A percentile compares a stretch with the other conserved stretches of the same genome.
phyloP scores from a whole-genome alignment of 1,140 invertebrate genomes.

The Liolophura sinensis region DNA sequence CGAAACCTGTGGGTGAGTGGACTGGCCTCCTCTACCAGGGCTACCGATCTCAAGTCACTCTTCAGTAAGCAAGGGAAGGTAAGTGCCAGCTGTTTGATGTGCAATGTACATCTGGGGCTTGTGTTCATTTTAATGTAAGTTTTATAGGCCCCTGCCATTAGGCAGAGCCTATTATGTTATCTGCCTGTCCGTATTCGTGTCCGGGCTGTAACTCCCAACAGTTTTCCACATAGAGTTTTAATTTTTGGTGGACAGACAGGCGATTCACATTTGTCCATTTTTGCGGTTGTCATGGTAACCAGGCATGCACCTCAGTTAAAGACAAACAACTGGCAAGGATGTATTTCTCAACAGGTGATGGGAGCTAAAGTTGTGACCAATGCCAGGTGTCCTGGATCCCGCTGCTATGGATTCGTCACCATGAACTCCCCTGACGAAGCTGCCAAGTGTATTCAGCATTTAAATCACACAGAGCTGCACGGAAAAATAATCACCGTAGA shows the following conservation, averaged over 20 bases:
- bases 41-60: slow-evolving; percentile 87
- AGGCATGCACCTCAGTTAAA: background rate
- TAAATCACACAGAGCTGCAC: slow-evolving; percentile 88
- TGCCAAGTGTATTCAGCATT: slow-evolving; percentile 82
- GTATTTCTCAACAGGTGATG: slow-evolving; percentile 61
- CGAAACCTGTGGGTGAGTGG: slow-evolving; percentile 88
- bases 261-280: too few species aligned
- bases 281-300: too few species aligned
- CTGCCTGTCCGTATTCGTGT: too few species aligned
- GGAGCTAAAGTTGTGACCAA: slow-evolving; percentile 97
- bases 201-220: too few species aligned
- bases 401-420: slow-evolving; percentile 93
- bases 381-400: slow-evolving; percentile 83
- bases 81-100: too few species aligned
- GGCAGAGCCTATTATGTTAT: too few species aligned
- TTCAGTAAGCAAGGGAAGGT: slow-evolving; percentile 94
- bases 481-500: slow-evolving; percentile 92
- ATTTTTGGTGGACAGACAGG: too few species aligned
- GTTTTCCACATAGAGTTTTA: too few species aligned
- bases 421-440: slow-evolving; percentile 89
- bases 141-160: too few species aligned
- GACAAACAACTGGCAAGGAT: background rate
- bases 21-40: slow-evolving; percentile 82
- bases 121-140: too few species aligned
- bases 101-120: too few species aligned